Base-by-base conservation (phyloP, 2,888 invertebrate species). In the Plagodis dolabraria region DNA sequence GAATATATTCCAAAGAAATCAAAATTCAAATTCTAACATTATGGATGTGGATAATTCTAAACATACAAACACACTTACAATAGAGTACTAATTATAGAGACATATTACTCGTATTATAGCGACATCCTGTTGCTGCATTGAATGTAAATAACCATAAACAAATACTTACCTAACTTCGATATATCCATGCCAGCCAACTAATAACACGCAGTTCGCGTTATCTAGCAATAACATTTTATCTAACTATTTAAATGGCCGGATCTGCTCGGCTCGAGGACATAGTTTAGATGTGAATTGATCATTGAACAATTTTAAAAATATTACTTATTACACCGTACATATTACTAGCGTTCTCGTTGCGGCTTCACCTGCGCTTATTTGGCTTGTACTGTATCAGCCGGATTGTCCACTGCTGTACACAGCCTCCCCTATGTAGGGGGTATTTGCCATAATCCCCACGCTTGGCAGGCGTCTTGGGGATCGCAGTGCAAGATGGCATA, bases 121-220 rank as follows among this genome's bases (percentile, higher is more conserved):
- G 34, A 33, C 56, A 53, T 56, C 56, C 53, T 61, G 56, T 57
- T 61, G 36, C 47, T 49, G 49, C 53, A 61, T 53, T 53, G 48
- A 61, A 61, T 56, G 51, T 48, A 48, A 52, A 45, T 55, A 47
- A 55, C 38, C 22, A 53, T 35, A 40, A 40, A 53, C 2, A 22
- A 22, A 22, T 22, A 22, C 22, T 22, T 57, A 53, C 22, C 44
- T 60, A 47, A 48, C 47, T 38, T 47, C 42, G 34, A 59, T 8
- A 40, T 59, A 42, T 35, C 45, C 33, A 56, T 42, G 10, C 38
- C 6, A 47, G 42, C 40, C 5, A 10, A 11, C 35, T 46, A 35
- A 43, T 35, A 54, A 46, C 50, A 36, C 33, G 47, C 38, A 47
- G 33, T 34, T 55, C 47, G 44, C 51, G 44, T 12, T 55, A 60